These are phyloP conservation scores for Poecilia wingei DNA, from an alignment of 2,797 vertebrate species.

Conservation along the genomic window DNA sequence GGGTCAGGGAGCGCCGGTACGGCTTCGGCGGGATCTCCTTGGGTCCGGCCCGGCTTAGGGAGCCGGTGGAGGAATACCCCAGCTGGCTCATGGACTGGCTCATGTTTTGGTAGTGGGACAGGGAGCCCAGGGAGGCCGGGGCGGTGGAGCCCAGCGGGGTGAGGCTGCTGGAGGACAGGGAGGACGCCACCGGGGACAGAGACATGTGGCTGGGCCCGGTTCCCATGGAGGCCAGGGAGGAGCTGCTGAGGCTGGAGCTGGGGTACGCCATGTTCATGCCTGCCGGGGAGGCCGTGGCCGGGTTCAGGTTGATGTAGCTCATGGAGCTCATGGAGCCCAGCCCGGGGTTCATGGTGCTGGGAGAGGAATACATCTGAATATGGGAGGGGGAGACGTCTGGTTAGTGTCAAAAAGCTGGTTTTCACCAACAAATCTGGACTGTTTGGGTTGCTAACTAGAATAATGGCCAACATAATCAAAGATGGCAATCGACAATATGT, in stretches of 20 bases:
- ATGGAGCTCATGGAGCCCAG: constrained; percentile 80
- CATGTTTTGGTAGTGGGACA: constrained; percentile 86
- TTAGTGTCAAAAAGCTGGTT: constrained; percentile 9
- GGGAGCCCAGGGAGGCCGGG: constrained; percentile 71
- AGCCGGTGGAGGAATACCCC: constrained; percentile 73
- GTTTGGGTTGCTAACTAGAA: too few relatives aligned
- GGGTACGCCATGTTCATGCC: constrained; percentile 86
- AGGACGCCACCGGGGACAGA: constrained; percentile 77
- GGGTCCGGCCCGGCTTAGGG: constrained; percentile 73
- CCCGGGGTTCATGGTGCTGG: constrained; percentile 84
- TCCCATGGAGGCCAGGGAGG: constrained; percentile 74
- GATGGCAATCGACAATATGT: too few relatives aligned
- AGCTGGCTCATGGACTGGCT: constrained; percentile 83
- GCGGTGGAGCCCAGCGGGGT: constrained; percentile 76
- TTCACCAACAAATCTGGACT: not conserved
- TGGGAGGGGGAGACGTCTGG: constrained; percentile 16
- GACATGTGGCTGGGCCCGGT: constrained; percentile 80
- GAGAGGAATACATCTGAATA: constrained; percentile 86
- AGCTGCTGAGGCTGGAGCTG: constrained; percentile 74
- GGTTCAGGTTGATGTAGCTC: constrained; percentile 91
- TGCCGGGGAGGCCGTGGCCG: constrained; percentile 76
- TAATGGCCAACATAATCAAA: too few relatives aligned
- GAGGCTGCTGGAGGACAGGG: constrained; percentile 77
- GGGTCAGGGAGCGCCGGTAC: constrained; percentile 88
- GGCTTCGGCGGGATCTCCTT: constrained; percentile 85